These are phyloP conservation scores for Lepus oiostolus DNA, from an alignment of 2,797 vertebrate genomes.

Conservation along the genomic window DNA sequence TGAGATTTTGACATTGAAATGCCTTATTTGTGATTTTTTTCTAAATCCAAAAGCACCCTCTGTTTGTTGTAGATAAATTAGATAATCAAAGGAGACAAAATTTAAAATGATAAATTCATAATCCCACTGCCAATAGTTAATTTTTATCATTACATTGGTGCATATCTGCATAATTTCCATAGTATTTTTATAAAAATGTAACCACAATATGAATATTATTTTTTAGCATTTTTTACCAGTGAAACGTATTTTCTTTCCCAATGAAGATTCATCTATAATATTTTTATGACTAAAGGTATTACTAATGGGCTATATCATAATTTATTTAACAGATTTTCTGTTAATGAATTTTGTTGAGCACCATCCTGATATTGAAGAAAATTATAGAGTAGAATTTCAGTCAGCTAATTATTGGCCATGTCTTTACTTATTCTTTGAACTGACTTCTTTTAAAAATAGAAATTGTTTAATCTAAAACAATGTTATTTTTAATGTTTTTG, in stretches of 20 bases:
- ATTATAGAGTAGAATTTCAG: background rate
- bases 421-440: background rate
- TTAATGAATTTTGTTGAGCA: background rate
- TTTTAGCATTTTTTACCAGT: background rate
- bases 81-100: background rate
- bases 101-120: constrained; percentile 2
- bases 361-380: background rate
- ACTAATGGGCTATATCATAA: background rate
- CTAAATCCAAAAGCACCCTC: background rate
- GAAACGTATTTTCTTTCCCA: background rate
- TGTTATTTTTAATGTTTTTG: background rate
- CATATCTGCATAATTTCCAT: background rate
- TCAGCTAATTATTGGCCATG: background rate
- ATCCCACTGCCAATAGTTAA: background rate
- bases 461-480: background rate
- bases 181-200: constrained; percentile 3
- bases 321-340: background rate
- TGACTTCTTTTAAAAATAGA: background rate
- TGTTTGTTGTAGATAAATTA: background rate
- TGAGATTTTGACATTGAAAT: background rate
- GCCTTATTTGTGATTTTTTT: background rate
- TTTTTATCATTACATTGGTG: background rate
- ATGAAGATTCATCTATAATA: background rate
- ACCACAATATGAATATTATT: background rate
- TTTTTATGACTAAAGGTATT: background rate